Conservation (phyloP, 2,888 invertebrate species). For the Ptychoptera contaminata region DNA sequence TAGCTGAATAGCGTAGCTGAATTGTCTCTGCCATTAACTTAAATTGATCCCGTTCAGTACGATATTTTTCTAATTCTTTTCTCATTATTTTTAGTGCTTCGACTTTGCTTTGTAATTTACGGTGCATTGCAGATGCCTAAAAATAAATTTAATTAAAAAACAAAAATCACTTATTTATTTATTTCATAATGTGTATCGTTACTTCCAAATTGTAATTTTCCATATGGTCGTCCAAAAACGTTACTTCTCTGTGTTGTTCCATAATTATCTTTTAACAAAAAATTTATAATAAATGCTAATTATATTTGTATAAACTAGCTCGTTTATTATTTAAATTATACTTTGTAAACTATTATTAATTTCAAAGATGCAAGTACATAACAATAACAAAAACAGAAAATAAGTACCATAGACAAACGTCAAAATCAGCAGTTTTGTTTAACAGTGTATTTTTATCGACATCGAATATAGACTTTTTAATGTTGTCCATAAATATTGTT, state of each 20-base stretch:
- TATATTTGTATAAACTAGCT: too few species aligned
- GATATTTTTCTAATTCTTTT: conserved; percentile 60
- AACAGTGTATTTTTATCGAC: too few species aligned
- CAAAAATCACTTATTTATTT: not conserved
- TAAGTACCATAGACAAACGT: too few species aligned
- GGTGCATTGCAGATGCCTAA: conserved; percentile 45
- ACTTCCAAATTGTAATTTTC: conserved; percentile 32
- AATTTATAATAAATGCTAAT: too few species aligned
- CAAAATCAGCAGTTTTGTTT: too few species aligned
- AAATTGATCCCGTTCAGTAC: conserved; percentile 63
- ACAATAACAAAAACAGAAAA: too few species aligned
- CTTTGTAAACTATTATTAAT: too few species aligned
- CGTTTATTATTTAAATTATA: too few species aligned
- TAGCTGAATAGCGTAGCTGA: conserved; percentile 36
- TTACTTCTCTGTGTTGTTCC: conserved; percentile 10
- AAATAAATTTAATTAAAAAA: conserved; percentile 9
- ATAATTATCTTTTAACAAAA: too few species aligned
- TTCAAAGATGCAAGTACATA: too few species aligned
- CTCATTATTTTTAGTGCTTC: conserved; percentile 67
- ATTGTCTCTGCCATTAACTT: conserved; percentile 67
- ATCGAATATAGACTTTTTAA: too few species aligned
- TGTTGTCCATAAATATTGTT: too few species aligned
- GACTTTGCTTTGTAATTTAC: conserved; percentile 65
- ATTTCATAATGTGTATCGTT: conserved; percentile 6
- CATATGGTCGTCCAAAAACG: conserved; percentile 29